phyloP scores from a whole-genome alignment of 2,113 vertebrate genomes.

The Oxyura jamaicensis region DNA sequence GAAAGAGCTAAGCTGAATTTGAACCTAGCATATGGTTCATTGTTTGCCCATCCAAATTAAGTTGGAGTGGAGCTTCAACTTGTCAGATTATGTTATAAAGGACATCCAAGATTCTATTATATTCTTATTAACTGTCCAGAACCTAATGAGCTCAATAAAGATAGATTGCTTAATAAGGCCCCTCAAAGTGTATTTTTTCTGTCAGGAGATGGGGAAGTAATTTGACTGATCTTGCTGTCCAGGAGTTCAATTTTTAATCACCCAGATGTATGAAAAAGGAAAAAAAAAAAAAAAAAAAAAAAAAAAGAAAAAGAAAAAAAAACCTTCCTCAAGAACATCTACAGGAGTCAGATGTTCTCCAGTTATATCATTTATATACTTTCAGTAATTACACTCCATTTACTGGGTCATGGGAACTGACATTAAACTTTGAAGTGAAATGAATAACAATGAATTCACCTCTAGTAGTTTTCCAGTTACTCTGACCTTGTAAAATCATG shows the following conservation, averaged over 20 bases:
- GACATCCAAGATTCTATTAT: conserved; percentile 74
- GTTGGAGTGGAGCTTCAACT: conserved; percentile 68
- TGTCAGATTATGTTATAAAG: conserved; percentile 72
- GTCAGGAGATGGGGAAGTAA: conserved; percentile 59
- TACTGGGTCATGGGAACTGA: conserved; percentile 76
- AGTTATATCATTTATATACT: conserved; percentile 71
- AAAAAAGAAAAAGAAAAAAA: neutral
- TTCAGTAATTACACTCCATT: conserved; percentile 78
- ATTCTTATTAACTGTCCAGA: conserved; percentile 73
- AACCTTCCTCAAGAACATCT: conserved; percentile 37
- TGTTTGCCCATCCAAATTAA: conserved; percentile 70
- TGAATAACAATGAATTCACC: conserved; percentile 76
- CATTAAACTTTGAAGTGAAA: conserved; percentile 75
- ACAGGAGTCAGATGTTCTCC: conserved; percentile 55
- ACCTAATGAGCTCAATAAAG: conserved; percentile 71
- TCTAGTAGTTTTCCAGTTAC: conserved; percentile 51
- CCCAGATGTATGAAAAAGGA: conserved; percentile 9
- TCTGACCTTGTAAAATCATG: conserved; percentile 66
- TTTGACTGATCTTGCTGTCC: conserved; percentile 57
- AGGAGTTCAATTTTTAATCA: conserved; percentile 67
- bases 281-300: neutral
- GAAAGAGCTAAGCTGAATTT: conserved; percentile 27
- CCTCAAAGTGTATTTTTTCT: conserved; percentile 63
- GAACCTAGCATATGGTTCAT: conserved; percentile 57
- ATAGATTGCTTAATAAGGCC: conserved; percentile 68